Base-by-base conservation (phyloP, 2,888 invertebrate genomes). In the Tetragnatha montana region DNA sequence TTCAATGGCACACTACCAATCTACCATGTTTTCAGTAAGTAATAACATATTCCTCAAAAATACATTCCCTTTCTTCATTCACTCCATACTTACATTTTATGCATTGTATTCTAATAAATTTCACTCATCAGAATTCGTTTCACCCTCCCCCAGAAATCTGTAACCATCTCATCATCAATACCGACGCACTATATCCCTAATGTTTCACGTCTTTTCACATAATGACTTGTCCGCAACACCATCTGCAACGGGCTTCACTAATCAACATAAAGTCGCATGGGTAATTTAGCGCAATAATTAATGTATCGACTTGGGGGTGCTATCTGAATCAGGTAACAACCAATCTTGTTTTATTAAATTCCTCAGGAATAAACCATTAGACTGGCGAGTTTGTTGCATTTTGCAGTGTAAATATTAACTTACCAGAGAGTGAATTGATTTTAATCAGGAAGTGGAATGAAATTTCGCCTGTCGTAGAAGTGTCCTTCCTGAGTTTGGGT, bases 221-320 rank as follows among this genome's bases (percentile, higher is more conserved):
- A 74, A 47, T 49, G 47, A 76, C 49, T 83, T 17, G 19, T 82
- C 82, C 8, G 17, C 82, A 60, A 51, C 71, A 81, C 68, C 22
- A 17, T 17, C 80, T 76, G 19, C 75, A 84, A 84, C 21, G 47
- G n/a, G 49, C 78, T 71, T 78, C 78, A 79, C 71, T 85, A 76
- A 70, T 78, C 79, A 85, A 85, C 78, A 79, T 85, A 85, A n/a
- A 71, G 79, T 85, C 79, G 51, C 85, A 79, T 51, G 79, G 78
- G 78, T 50, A 85, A 85, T 85, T 85, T 79, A 71, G 71, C 14
- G 22, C 60, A 79, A 85, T 85, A 85, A 85, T 85, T 85, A 85
- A 85, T 85, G 22, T 35, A 70, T 21, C n/a, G 85, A 85, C 78
- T 71, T 85, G 79, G 78, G 70, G 79, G 79, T 71, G 78, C 71